Base-by-base conservation (phyloP, 2,888 invertebrate species). In the Leptinotarsa rubiginosa region DNA sequence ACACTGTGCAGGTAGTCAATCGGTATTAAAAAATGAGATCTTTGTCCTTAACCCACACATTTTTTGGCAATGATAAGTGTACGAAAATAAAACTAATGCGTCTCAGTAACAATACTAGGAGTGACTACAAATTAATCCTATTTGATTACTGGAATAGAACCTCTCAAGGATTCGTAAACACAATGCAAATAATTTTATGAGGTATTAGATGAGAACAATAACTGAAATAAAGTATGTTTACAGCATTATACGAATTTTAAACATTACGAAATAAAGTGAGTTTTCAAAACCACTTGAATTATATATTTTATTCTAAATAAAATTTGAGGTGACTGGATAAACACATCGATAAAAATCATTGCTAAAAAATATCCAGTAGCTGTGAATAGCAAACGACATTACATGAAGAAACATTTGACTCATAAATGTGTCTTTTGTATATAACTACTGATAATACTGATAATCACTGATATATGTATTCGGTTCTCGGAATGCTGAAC, bases 41-140 rank as follows among this genome's bases (percentile, higher is more conserved):
- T 75, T 79, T 79, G 80, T 75, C 79, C 79, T 79, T 80, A 56
- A 56, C 56, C 79, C 70, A 68, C 56, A 68, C 56, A 78, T 77
- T 79, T 80, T 78, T 79, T 80, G 79, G 80, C 79, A 74, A 73
- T 74, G 75, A 73, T 71, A 76, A 41, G 16, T 25, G 41, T 31
- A 54, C 68, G 52, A 68, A 68, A 68, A 68, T 68, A 68, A 52
- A 68, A 66, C 66, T 22, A 47, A 68, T 68, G 41, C 68, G 54
- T 52, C 41, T 52, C 52, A 54, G 31, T 54, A 54, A 68, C 52
- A 67, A 67, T 52, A 25, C 22, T 49, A 67, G 66, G 50, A 25
- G 66, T 25, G 66, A 52, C 66, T 50, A 22, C 15, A 56, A 56
- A 56, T 56, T 15, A 56, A 56, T 25, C 22, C 20, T 22, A 22